phyloP scores from a whole-genome alignment of 2,113 vertebrate species.

The Carettochelys insculpta region DNA sequence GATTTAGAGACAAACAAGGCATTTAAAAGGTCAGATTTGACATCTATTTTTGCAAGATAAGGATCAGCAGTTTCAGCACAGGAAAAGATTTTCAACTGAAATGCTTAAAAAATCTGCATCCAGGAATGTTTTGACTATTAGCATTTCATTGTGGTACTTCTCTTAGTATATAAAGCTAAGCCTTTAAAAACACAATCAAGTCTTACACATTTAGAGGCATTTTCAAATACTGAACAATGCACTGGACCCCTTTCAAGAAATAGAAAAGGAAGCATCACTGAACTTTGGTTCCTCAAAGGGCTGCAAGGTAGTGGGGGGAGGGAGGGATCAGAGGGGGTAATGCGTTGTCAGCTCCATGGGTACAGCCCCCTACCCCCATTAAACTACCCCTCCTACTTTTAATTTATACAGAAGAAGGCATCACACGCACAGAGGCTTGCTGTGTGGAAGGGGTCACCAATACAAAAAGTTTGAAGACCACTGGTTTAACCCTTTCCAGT shows the following conservation, averaged over 20 bases:
- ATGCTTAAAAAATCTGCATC: background rate
- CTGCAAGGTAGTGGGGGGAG: too few species aligned
- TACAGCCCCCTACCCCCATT: too few species aligned
- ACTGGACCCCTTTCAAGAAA: background rate
- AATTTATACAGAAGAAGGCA: too few species aligned
- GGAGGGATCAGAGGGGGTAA: too few species aligned
- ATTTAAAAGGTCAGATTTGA: background rate
- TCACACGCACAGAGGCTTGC: too few species aligned
- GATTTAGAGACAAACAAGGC: rapidly evolving
- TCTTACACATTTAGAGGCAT: background rate
- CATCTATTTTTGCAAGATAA: background rate
- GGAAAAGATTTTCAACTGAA: background rate
- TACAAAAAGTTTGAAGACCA: too few species aligned
- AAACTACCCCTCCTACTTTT: too few species aligned
- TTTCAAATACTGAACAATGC: background rate
- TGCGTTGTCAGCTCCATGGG: too few species aligned
- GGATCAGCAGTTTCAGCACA: background rate
- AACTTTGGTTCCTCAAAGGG: rapidly evolving
- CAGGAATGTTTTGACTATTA: background rate
- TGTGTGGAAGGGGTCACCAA: too few species aligned
- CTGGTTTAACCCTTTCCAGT: background rate
- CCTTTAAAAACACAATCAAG: background rate
- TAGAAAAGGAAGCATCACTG: background rate
- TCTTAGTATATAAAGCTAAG: background rate
- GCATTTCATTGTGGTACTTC: background rate